These are phyloP conservation scores for Noctilio leporinus DNA, from an alignment of 2,113 vertebrate species.

Conservation along the genomic window DNA sequence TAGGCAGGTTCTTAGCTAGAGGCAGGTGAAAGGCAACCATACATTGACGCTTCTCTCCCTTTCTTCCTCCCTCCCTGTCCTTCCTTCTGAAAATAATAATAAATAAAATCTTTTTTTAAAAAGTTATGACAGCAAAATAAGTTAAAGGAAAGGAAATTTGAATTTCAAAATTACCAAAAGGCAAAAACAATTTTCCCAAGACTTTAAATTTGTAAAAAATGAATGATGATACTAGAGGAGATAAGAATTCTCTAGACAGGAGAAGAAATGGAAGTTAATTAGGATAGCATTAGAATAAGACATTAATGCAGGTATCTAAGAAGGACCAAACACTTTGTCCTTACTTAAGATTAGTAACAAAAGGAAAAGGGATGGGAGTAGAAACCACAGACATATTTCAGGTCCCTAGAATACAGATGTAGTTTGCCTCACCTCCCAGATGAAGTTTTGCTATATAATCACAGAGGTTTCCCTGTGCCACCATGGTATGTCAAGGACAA, in stretches of 20 bases:
- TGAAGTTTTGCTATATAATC: not conserved
- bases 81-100: too few species aligned
- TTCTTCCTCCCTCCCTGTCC: too few species aligned
- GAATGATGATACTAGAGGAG: not conserved
- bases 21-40: too few species aligned
- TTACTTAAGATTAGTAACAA: not conserved
- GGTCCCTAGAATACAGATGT: accelerated
- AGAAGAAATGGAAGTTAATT: not conserved
- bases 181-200: not conserved
- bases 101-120: too few species aligned
- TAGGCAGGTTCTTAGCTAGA: too few species aligned
- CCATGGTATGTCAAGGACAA: accelerated
- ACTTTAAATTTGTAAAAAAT: not conserved
- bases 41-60: too few species aligned
- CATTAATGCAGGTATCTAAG: accelerated
- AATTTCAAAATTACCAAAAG: not conserved
- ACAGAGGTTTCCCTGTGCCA: not conserved
- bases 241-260: not conserved
- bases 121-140: not conserved
- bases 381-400: not conserved
- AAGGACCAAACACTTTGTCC: not conserved
- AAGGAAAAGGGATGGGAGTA: not conserved
- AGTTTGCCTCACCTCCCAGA: not conserved
- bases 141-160: not conserved
- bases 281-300: not conserved